Base-by-base conservation (phyloP, 1,140 invertebrate species). In the Diachasma alloeum region DNA sequence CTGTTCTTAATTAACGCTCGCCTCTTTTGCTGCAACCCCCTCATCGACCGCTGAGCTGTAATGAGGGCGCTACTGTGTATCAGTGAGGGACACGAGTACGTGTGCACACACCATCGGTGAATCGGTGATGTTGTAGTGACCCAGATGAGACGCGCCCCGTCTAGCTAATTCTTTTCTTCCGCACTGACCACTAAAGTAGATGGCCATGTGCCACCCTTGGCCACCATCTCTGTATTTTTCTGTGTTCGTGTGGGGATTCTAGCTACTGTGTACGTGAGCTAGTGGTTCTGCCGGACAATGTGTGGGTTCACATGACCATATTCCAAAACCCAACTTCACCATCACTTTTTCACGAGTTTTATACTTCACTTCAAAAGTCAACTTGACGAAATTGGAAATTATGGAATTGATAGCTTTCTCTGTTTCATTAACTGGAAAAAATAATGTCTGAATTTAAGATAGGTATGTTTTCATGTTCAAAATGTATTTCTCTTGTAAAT, bases 1-100 rank as follows among this genome's bases (percentile, higher is more conserved):
- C 87, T 89, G 87, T 89, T 89, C 87, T 89, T 89, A 89, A 89
- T 89, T 89, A 89, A 89, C 87, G 87, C 87, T 87, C 84, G 86
- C 86, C 87, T 88, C 87, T 88, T 87, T 87, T 87, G 86, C 86
- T 87, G 85, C 87, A 87, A 83, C 85, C 86, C 87, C 86, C 86
- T 85, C 80, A 85, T 37, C 66, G 26, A 68, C 85, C 87, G 84
- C 82, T 80, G 78, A 68, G 75, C 86, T 84, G 86, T 89, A 89
- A 89, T 88, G 87, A 89, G 87, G 85, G 84, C 85, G 80, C 80
- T 83, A 76, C 70, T 70, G 78, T 82, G 83, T 84, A 79, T 85
- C 79, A 71, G 83, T 83, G 79, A 71, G 70, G 77, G 76, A 56
- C 66, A 46, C 39, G 19, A 59, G 37, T 48, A 67, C 74, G 71